Conservation (phyloP, 92 coral and sea anemone species). For the Phenganax marumi region DNA sequence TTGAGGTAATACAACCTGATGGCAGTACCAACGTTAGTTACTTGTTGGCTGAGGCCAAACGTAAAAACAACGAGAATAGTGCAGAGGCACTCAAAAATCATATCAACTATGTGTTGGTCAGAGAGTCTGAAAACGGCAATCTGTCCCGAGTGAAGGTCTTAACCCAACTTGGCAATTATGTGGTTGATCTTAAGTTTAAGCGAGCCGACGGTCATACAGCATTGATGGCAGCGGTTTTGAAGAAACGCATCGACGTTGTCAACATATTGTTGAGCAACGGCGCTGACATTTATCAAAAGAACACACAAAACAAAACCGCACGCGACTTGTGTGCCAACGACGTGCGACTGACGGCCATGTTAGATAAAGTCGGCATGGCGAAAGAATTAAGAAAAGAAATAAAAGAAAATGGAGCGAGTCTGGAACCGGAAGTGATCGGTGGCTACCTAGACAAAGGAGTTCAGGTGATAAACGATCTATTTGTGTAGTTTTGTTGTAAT, state of each 20-base stretch:
- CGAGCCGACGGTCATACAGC: conserved; percentile 32
- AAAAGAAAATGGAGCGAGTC: conserved; percentile 9
- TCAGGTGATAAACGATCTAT: conserved; percentile 13
- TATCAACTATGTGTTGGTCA: background rate
- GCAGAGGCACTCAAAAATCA: conserved; percentile 17
- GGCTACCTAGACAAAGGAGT: conserved; percentile 33
- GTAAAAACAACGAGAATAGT: conserved; percentile 6
- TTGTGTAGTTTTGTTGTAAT: too few relatives aligned
- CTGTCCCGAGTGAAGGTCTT: conserved; percentile 36
- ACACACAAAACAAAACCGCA: conserved; percentile 16
- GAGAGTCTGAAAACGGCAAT: conserved; percentile 29
- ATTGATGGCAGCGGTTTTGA: conserved; percentile 27
- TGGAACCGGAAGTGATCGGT: conserved; percentile 26
- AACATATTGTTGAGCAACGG: conserved; percentile 11
- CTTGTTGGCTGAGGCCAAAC: conserved; percentile 11
- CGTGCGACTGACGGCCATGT: conserved; percentile 26
- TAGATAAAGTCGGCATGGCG: conserved; percentile 35
- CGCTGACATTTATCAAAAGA: conserved; percentile 19
- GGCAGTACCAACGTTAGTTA: conserved; percentile 16
- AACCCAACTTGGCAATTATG: conserved; percentile 11
- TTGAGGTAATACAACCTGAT: conserved; percentile 21
- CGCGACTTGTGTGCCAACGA: conserved; percentile 32
- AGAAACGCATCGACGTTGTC: conserved; percentile 22
- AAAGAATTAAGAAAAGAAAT: conserved; percentile 24
- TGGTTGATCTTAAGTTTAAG: conserved; percentile 19